Percentiles rank a stretch among this genome's conserved stretches.
phyloP scores from a whole-genome alignment of 2,888 invertebrate genomes.

The Drosophila pegasa region DNA sequence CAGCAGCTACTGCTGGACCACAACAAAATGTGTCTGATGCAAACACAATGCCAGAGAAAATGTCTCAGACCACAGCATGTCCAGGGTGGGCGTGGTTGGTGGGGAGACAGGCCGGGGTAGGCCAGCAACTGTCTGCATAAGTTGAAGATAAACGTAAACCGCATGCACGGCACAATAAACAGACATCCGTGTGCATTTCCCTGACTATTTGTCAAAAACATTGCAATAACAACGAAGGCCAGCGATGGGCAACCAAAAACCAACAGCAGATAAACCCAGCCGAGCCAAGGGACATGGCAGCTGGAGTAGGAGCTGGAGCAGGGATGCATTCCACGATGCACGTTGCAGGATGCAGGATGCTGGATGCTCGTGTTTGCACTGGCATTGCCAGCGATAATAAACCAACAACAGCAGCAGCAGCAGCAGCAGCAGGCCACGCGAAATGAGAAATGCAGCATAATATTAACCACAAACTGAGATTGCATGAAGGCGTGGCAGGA shows the following conservation, averaged over 20 bases:
- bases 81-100: not conserved
- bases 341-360: slow-evolving; percentile 44
- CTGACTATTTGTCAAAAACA: slow-evolving; percentile 79
- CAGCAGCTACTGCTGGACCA: slow-evolving; percentile 49
- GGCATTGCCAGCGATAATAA: slow-evolving; percentile 75
- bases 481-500: slow-evolving; percentile 60
- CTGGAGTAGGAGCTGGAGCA: not conserved
- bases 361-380: slow-evolving; percentile 59
- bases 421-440: slow-evolving; percentile 62
- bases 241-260: slow-evolving; percentile 62
- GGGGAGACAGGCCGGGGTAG: not conserved
- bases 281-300: slow-evolving; percentile 30
- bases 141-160: slow-evolving; percentile 80
- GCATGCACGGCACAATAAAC: slow-evolving; percentile 80
- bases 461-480: slow-evolving; percentile 83
- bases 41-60: slow-evolving; percentile 65
- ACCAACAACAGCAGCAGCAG: slow-evolving; percentile 66
- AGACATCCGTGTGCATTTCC: slow-evolving; percentile 81
- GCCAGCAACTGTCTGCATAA: slow-evolving; percentile 73
- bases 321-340: slow-evolving; percentile 29
- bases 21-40: slow-evolving; percentile 76
- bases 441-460: slow-evolving; percentile 80
- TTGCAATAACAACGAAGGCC: slow-evolving; percentile 76
- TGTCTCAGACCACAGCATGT: slow-evolving; percentile 73
- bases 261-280: slow-evolving; percentile 65